A percentile compares a stretch with the other conserved stretches of the same genome.
Conservation (phyloP, 2,888 invertebrate genomes). For the Oscheius onirici region DNA sequence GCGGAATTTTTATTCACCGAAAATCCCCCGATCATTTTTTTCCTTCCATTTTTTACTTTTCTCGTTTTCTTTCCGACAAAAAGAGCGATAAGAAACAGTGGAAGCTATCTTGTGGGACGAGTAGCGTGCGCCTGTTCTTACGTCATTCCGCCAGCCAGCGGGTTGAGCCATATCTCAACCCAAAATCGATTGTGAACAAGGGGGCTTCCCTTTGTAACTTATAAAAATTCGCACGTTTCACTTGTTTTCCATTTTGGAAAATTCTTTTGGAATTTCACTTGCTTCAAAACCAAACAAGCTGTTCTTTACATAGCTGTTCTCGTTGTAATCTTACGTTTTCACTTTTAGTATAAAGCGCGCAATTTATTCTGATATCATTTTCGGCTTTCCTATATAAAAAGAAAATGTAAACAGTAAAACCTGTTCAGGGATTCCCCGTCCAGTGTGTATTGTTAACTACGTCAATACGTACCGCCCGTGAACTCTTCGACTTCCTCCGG, state of each 20-base stretch:
- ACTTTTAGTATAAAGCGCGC: no score
- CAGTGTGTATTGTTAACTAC: neutral
- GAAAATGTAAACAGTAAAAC: neutral
- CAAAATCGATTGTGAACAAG: slow-evolving; percentile 13
- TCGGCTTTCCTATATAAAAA: neutral
- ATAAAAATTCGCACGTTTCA: no score
- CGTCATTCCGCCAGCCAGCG: neutral
- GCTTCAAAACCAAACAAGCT: no score
- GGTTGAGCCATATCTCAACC: neutral
- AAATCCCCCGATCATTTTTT: no score
- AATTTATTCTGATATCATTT: no score
- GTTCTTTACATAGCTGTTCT: no score
- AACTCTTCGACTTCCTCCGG: neutral
- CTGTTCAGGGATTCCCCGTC: neutral
- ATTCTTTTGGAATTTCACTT: no score
- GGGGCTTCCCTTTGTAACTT: no score
- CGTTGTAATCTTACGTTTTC: no score
- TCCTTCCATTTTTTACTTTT: neutral
- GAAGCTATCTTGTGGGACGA: neutral
- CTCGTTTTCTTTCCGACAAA: neutral
- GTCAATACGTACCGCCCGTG: slow-evolving; percentile 27
- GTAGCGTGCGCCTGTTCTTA: neutral
- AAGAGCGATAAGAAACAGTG: no score
- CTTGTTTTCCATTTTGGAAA: no score
- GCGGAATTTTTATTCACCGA: no score